Percentiles rank a stretch among this genome's conserved stretches.
Conservation (phyloP, 2,888 invertebrate genomes). For the Acanthacorydalis orientalis region DNA sequence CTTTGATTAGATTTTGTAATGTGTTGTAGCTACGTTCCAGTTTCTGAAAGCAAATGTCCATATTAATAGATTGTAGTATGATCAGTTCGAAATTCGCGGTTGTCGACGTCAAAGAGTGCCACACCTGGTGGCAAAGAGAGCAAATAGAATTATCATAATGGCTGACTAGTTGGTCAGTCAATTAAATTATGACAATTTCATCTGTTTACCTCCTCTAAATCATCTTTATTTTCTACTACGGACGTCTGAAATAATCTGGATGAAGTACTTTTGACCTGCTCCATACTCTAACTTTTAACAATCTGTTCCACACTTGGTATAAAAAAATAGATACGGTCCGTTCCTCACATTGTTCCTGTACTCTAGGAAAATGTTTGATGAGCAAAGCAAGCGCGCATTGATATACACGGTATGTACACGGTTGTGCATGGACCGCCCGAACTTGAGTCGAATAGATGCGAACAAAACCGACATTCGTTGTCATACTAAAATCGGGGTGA, state of each 20-base stretch:
- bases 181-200: conserved; percentile 26
- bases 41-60: conserved; percentile 47
- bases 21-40: conserved; percentile 70
- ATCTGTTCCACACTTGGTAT: conserved; percentile 38
- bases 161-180: conserved; percentile 34
- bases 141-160: conserved; percentile 30
- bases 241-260: conserved; percentile 69
- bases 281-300: conserved; percentile 33
- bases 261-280: conserved; percentile 38
- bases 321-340: conserved; percentile 35
- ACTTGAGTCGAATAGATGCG: conserved; percentile 5
- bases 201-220: conserved; percentile 70
- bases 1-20: conserved; percentile 60
- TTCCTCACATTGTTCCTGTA: conserved; percentile 42
- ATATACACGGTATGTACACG: conserved; percentile 28
- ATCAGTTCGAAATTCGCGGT: conserved; percentile 30
- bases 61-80: conserved; percentile 3
- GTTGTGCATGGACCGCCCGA: conserved; percentile 15
- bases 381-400: conserved; percentile 29
- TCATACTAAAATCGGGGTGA: not conserved
- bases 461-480: not conserved
- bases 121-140: conserved; percentile 21
- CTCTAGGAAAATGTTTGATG: conserved; percentile 27
- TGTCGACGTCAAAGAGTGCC: conserved; percentile 16
- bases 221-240: conserved; percentile 76